Evolutionary conservation across 2,113 vertebrate genomes (phyloP).

Genomic region (Megaleporinus macrocephalus): DNA sequence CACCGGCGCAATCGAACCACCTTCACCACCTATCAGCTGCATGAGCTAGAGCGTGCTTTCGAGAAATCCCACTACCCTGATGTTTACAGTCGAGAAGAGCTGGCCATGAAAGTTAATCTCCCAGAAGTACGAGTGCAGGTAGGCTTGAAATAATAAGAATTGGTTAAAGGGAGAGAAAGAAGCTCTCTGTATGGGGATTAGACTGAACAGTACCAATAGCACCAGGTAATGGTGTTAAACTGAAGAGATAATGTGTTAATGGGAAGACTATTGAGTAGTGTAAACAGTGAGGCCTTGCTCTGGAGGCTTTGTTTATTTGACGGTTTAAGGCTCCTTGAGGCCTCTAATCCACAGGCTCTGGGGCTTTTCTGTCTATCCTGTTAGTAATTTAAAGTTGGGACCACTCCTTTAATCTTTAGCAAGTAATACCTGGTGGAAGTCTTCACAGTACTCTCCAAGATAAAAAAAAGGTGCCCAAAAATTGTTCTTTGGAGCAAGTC

Average conservation of each 20-base stretch:
- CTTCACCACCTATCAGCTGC: slow-evolving; percentile 92
- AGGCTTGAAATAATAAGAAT: slow-evolving; percentile 10
- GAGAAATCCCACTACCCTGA: slow-evolving; percentile 94
- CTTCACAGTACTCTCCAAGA: neutral
- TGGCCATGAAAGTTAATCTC: slow-evolving; percentile 92
- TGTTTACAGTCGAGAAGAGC: slow-evolving; percentile 89
- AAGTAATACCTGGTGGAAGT: neutral
- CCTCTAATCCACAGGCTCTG: slow-evolving; percentile 12
- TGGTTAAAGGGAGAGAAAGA: neutral
- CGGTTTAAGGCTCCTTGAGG: slow-evolving; percentile 2
- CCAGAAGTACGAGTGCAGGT: slow-evolving; percentile 93
- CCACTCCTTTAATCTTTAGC: slow-evolving; percentile 8
- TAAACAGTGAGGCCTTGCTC: slow-evolving; percentile 8
- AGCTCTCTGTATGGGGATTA: slow-evolving; percentile 8
- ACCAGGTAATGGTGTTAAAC: slow-evolving; percentile 4
- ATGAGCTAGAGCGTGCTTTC: slow-evolving; percentile 89
- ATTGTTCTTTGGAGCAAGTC: too few relatives aligned
- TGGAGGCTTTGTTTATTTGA: slow-evolving; percentile 24
- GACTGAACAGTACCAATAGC: slow-evolving; percentile 1
- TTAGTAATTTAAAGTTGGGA: neutral
- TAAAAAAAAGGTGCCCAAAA: neutral
- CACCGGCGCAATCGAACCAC: slow-evolving; percentile 89
- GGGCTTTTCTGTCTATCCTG: neutral
- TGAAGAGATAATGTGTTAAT: neutral
- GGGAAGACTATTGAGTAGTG: neutral